Evolutionary conservation across 1,140 invertebrate genomes (phyloP).

Genomic region (Maniola jurtina): DNA sequence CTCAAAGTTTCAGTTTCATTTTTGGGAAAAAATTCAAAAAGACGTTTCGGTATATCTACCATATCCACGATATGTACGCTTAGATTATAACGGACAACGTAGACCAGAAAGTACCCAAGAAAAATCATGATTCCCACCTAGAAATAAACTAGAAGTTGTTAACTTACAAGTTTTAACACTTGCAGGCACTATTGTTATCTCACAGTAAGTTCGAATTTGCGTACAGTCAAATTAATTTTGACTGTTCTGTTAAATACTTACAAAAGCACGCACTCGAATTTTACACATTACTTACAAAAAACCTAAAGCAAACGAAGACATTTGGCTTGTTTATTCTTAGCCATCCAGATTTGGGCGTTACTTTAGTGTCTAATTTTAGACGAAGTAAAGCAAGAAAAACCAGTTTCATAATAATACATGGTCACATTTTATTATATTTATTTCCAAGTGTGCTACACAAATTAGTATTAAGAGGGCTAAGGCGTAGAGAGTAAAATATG

Average conservation of each 20-base stretch:
- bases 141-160: slow-evolving; percentile 16
- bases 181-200: too few relatives aligned
- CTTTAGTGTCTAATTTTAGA: not conserved
- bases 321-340: slow-evolving; percentile 1
- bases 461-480: too few relatives aligned
- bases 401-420: not conserved
- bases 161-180: not conserved
- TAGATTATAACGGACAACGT: slow-evolving; percentile 63
- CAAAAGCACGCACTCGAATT: slow-evolving; percentile 41
- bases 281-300: slow-evolving; percentile 31
- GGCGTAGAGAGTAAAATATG: too few relatives aligned
- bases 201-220: not conserved
- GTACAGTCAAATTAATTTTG: not conserved
- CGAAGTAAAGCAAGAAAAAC: not conserved
- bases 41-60: slow-evolving; percentile 44
- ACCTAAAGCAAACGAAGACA: not conserved
- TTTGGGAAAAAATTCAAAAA: slow-evolving; percentile 14
- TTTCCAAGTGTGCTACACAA: not conserved
- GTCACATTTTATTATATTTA: not conserved
- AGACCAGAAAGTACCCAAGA: slow-evolving; percentile 66
- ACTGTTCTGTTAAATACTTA: slow-evolving; percentile 23
- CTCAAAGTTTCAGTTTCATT: slow-evolving; percentile 28
- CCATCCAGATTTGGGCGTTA: slow-evolving; percentile 21
- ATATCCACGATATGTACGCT: slow-evolving; percentile 71
- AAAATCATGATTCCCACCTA: slow-evolving; percentile 71